phyloP scores from a whole-genome alignment of 1,140 invertebrate species.

The Pseudomyrmex pallidus region DNA sequence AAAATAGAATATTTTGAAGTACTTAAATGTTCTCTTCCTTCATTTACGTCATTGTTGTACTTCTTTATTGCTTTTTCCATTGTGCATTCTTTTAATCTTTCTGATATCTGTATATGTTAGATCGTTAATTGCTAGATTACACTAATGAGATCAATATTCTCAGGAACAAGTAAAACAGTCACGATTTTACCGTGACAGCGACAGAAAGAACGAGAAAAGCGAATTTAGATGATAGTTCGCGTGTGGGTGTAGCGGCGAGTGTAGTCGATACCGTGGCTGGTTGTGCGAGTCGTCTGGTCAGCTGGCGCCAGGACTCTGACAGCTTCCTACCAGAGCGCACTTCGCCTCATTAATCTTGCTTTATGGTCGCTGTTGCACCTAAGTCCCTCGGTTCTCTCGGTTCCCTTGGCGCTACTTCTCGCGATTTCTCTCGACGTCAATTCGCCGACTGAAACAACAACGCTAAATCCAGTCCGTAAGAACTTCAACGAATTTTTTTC shows the following conservation, averaged over 20 bases:
- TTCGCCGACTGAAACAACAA: slow-evolving; percentile 33
- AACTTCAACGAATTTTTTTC: not conserved
- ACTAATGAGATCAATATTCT: slow-evolving; percentile 5
- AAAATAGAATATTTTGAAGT: not conserved
- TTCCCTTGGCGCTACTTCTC: not conserved
- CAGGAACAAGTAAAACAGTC: not conserved
- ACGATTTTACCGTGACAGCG: slow-evolving; percentile 8
- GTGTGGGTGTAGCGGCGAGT: slow-evolving; percentile 38
- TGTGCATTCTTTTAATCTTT: slow-evolving; percentile 21
- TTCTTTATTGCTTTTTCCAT: not conserved
- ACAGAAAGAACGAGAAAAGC: not conserved
- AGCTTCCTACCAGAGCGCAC: slow-evolving; percentile 73
- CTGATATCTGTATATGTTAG: not conserved
- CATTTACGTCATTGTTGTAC: not conserved
- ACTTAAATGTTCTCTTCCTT: no score
- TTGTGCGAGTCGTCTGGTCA: slow-evolving; percentile 67
- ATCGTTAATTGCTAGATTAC: slow-evolving; percentile 47
- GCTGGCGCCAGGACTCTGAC: slow-evolving; percentile 74
- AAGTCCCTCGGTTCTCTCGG: slow-evolving; percentile 61
- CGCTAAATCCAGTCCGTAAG: slow-evolving; percentile 18
- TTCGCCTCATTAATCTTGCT: slow-evolving; percentile 79
- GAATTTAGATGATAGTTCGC: slow-evolving; percentile 42
- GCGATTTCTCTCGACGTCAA: slow-evolving; percentile 44
- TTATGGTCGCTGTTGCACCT: slow-evolving; percentile 71
- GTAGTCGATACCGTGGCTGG: slow-evolving; percentile 48